Evolutionary conservation across 2,888 invertebrate species (phyloP), one percentile per base, ranked within the genome.

Genomic region (Noctua janthe): DNA sequence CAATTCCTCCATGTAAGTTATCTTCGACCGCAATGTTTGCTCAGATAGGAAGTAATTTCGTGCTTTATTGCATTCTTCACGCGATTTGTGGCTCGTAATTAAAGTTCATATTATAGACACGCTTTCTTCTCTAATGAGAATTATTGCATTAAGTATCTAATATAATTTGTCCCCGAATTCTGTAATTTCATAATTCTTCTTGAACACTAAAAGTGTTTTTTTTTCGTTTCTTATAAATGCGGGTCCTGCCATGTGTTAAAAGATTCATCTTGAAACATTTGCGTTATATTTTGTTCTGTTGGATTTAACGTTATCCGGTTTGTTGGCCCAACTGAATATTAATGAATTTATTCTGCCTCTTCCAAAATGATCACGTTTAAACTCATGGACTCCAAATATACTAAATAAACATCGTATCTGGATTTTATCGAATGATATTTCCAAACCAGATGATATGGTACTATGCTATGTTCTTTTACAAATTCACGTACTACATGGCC

Each of bases 41-140:
- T 91, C 89, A 86, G 91, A 91, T 92, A 93, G 93, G 94, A 95
- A 95, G 94, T 94, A 94, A 95, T 96, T 95, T 95, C 94, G 94
- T 94, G 94, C 93, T 94, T 95, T 96, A 95, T 95, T 95, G 93
- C 93, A 90, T 94, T 94, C 90, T 94, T 94, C 94, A 94, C 93
- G 95, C 95, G 91, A 94, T 94, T 94, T 91, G 92, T 92, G 83
- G 88, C 90, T 91, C 89, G 91, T 94, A 94, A 95, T 95, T 95
- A 94, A 92, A 92, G 91, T 92, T 92, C 92, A 92, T 92, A 93
- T 93, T 87, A 91, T 87, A 92, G 94, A 93, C 91, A 95, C 95
- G 95, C 96, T 96, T 95, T 96, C 95, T 92, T 94, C 88, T 90
- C 78, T 88, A 88, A 92, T 88, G 79, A 90, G 91, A 90, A 91